A percentile compares a stretch with the other conserved stretches of the same genome.
Conservation (phyloP, 2,113 vertebrate genomes). For the Steatornis caripensis region DNA sequence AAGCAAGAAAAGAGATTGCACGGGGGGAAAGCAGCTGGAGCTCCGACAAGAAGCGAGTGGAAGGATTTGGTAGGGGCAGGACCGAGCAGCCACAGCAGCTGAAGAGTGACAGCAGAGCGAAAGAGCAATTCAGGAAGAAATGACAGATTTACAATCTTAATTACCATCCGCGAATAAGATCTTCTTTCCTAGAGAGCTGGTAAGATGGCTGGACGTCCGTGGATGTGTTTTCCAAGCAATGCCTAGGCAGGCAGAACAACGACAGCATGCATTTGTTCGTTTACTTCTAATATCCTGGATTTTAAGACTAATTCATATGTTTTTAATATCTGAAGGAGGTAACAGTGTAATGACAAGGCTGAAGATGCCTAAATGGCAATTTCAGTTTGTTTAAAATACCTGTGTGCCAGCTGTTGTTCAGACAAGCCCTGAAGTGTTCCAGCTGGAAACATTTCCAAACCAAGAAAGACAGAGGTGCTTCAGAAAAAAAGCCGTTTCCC, state of each 20-base stretch:
- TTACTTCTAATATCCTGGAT: not conserved
- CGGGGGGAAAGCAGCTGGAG: not conserved
- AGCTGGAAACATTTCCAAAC: not conserved
- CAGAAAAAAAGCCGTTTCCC: not conserved
- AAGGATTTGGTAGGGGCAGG: not conserved
- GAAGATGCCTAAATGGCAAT: not conserved
- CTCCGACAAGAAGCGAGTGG: not conserved
- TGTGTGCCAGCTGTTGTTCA: not conserved
- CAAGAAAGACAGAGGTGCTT: not conserved
- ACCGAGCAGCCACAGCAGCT: not conserved
- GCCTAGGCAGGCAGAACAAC: not conserved
- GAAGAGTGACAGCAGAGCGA: not conserved
- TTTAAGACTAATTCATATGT: not conserved
- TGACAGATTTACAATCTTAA: constrained; percentile 25
- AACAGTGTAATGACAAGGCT: not conserved
- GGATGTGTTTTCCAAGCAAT: not conserved
- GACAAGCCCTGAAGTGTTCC: not conserved
- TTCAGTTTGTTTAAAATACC: not conserved
- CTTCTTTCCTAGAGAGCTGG: not conserved
- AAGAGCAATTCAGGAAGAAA: not conserved
- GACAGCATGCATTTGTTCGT: not conserved
- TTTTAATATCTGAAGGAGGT: not conserved
- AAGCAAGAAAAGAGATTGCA: not conserved
- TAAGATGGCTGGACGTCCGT: not conserved
- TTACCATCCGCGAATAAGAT: not conserved